phyloP scores from a whole-genome alignment of 2,797 vertebrate genomes.

The Fundulus diaphanus region DNA sequence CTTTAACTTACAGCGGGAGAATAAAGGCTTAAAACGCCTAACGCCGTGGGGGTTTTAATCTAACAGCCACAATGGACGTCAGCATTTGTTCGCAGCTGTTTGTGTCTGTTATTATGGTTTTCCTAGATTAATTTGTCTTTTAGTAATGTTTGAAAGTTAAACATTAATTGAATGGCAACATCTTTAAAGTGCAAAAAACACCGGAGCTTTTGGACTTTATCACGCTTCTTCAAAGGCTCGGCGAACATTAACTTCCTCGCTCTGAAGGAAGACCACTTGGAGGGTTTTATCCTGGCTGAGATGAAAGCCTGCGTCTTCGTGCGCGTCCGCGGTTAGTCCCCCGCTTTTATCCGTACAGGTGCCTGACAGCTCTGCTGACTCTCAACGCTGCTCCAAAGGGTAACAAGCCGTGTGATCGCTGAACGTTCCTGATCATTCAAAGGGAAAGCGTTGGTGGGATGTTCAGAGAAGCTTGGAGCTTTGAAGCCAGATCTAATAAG shows the following conservation, averaged over 20 bases:
- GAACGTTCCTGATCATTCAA: constrained; percentile 44
- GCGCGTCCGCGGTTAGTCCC: not conserved
- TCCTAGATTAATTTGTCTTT: not conserved
- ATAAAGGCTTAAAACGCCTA: not conserved
- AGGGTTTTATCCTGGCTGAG: constrained; percentile 26
- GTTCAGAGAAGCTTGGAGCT: constrained; percentile 21
- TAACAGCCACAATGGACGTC: not conserved
- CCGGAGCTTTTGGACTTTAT: constrained; percentile 54
- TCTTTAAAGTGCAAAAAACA: constrained; percentile 22
- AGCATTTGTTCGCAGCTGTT: not conserved
- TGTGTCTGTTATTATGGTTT: not conserved
- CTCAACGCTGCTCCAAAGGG: constrained; percentile 9
- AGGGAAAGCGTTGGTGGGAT: constrained; percentile 23
- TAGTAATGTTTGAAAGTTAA: constrained; percentile 41
- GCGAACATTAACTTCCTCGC: constrained; percentile 58
- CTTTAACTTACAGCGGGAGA: not conserved
- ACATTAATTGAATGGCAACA: constrained; percentile 40
- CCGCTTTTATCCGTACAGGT: constrained; percentile 51
- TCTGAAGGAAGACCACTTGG: constrained; percentile 25
- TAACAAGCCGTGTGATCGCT: constrained; percentile 42
- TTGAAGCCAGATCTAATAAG: constrained; percentile 15
- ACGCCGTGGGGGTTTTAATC: not conserved
- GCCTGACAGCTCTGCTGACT: constrained; percentile 9
- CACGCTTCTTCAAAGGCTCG: constrained; percentile 34
- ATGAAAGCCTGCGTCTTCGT: constrained; percentile 40